phyloP scores from a whole-genome alignment of 2,113 vertebrate genomes.

The Theropithecus gelada region DNA sequence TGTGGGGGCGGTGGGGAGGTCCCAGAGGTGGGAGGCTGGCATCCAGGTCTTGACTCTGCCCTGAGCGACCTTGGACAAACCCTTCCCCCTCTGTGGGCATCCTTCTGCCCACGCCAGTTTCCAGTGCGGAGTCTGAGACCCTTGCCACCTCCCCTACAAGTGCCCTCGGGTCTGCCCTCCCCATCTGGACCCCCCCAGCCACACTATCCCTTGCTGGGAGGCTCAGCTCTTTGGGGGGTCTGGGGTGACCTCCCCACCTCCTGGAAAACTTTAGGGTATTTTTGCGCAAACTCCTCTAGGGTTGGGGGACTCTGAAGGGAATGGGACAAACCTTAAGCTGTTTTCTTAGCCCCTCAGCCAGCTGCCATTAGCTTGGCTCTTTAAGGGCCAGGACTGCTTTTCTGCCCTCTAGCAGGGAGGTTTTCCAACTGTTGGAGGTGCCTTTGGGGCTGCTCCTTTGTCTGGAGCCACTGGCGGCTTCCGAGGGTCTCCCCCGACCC shows the following conservation, averaged over 20 bases:
- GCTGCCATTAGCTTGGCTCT: conserved; percentile 51
- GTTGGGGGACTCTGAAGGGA: background rate
- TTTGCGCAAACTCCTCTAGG: background rate
- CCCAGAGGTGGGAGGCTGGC: background rate
- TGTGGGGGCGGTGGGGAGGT: too few species aligned
- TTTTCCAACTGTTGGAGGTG: background rate
- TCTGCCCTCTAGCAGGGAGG: background rate
- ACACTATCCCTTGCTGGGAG: background rate
- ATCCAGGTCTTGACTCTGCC: background rate
- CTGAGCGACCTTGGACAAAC: conserved; percentile 19
- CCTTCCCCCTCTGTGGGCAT: background rate
- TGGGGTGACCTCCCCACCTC: background rate
- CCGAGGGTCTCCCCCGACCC: background rate
- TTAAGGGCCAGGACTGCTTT: conserved; percentile 29
- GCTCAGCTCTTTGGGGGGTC: background rate
- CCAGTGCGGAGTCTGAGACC: background rate
- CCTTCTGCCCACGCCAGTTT: background rate
- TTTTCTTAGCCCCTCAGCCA: background rate
- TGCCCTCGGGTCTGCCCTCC: background rate
- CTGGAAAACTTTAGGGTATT: conserved; percentile 36
- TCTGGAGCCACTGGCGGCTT: background rate
- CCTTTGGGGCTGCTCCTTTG: background rate
- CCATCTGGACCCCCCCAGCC: background rate
- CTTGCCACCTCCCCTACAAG: background rate
- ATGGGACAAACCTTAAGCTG: background rate